A percentile compares a stretch with the other conserved stretches of the same genome.
phyloP scores from a whole-genome alignment of 2,888 invertebrate species.

The Cheilosia soror region DNA sequence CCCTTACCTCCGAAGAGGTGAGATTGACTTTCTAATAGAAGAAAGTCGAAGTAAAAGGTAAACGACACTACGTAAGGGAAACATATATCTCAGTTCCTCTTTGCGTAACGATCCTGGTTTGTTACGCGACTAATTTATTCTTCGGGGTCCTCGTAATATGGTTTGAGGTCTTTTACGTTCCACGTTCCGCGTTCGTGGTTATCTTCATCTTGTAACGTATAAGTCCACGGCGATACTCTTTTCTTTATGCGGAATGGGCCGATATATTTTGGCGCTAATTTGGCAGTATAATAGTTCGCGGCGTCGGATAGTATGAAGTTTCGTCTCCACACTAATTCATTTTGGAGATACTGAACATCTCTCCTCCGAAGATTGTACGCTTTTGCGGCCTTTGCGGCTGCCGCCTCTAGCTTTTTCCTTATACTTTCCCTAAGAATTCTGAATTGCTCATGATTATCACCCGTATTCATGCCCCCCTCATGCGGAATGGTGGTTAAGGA shows the following conservation, averaged over 20 bases:
- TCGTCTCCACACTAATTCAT: constrained; percentile 7
- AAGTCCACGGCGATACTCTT: constrained; percentile 20
- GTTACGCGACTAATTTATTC: background rate
- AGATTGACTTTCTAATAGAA: too few relatives aligned
- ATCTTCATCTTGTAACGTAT: background rate
- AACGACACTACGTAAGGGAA: too few relatives aligned
- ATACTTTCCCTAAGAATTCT: background rate
- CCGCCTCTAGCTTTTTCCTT: background rate
- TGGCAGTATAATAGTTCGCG: constrained; percentile 3
- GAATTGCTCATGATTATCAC: background rate
- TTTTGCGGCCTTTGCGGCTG: background rate
- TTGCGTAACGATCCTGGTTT: background rate
- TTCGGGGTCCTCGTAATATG: background rate
- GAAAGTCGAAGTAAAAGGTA: too few relatives aligned
- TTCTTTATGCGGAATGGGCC: constrained; percentile 10
- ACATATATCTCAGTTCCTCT: background rate
- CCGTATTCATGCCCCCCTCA: background rate
- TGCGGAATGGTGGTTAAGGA: background rate
- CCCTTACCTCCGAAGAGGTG: too few relatives aligned
- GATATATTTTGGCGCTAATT: constrained; percentile 1
- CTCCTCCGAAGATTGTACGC: background rate
- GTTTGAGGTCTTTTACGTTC: constrained; percentile 16
- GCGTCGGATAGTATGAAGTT: constrained; percentile 14
- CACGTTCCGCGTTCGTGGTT: constrained; percentile 1
- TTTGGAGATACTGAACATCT: constrained; percentile 14